Percentiles rank a stretch among this genome's conserved stretches.
Conservation (phyloP, 2,113 vertebrate species). For the Nanorana parkeri region DNA sequence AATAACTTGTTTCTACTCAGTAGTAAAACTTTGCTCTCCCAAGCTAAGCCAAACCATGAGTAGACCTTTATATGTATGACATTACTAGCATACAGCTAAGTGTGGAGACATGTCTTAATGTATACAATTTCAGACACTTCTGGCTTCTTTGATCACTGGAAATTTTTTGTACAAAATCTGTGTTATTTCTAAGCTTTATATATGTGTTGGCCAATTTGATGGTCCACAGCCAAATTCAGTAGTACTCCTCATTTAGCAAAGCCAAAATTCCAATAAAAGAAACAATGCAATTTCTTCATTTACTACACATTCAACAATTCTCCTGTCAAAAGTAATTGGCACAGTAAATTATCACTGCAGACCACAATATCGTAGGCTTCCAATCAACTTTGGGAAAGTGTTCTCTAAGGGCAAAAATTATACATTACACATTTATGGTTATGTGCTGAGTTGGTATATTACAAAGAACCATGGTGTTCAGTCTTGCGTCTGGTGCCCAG, state of each 20-base stretch:
- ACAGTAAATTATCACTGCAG: constrained; percentile 19
- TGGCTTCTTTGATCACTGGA: constrained; percentile 23
- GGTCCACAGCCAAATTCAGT: constrained; percentile 22
- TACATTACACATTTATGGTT: neutral
- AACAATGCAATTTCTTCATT: constrained; percentile 6
- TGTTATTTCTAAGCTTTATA: constrained; percentile 5
- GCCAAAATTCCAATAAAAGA: constrained; percentile 16
- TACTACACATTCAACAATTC: constrained; percentile 8
- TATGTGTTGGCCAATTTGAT: constrained; percentile 6
- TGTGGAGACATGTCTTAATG: too few species aligned
- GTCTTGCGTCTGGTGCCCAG: neutral
- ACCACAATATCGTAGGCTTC: constrained; percentile 2
- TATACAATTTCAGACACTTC: too few species aligned
- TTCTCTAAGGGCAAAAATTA: neutral
- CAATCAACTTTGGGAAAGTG: constrained; percentile 22
- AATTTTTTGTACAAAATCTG: constrained; percentile 8
- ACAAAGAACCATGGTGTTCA: neutral
- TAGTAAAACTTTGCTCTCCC: too few species aligned
- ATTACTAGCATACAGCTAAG: too few species aligned
- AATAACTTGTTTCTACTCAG: too few species aligned
- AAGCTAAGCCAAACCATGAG: too few species aligned
- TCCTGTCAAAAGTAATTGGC: constrained; percentile 18
- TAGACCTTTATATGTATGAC: too few species aligned
- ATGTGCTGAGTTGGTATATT: constrained; percentile 13
- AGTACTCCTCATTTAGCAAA: constrained; percentile 6